Evolutionary conservation across 2,113 vertebrate species (phyloP).

Genomic region (Centropristis striata): DNA sequence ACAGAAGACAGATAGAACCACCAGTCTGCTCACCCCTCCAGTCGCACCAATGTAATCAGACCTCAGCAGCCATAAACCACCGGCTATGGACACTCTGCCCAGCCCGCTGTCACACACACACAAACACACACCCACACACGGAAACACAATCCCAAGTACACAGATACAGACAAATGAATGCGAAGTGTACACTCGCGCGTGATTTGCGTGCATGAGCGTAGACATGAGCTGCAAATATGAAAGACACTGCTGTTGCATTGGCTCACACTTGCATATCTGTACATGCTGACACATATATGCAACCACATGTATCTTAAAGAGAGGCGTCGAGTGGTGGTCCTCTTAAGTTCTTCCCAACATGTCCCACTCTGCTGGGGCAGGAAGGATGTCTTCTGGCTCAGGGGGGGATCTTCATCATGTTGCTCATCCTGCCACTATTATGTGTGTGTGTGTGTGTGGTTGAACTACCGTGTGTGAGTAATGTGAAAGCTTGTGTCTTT

Average conservation of each 20-base stretch:
- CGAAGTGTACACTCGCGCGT: constrained; percentile 23
- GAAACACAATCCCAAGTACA: constrained; percentile 16
- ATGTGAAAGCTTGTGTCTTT: constrained; percentile 69
- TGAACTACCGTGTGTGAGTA: constrained; percentile 50
- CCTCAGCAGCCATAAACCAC: constrained; percentile 80
- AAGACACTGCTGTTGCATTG: background rate
- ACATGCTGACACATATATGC: constrained; percentile 8
- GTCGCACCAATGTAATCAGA: constrained; percentile 81
- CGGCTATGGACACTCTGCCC: constrained; percentile 72
- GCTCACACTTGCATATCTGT: constrained; percentile 7
- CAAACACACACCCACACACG: constrained; percentile 24
- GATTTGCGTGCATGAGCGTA: background rate
- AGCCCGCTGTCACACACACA: constrained; percentile 57
- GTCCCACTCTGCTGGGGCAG: constrained; percentile 47
- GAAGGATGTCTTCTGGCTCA: constrained; percentile 57
- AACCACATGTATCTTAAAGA: background rate
- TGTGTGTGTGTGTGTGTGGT: constrained; percentile 16
- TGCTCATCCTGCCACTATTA: constrained; percentile 50
- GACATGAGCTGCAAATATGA: constrained; percentile 7
- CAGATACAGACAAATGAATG: constrained; percentile 31
- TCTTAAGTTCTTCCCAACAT: constrained; percentile 46
- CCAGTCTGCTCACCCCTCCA: constrained; percentile 76
- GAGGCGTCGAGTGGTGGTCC: constrained; percentile 17
- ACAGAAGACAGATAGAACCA: constrained; percentile 79
- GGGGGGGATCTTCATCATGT: constrained; percentile 64